Evolutionary conservation across 1,140 invertebrate genomes (phyloP).

Genomic region (Cherax destructor): DNA sequence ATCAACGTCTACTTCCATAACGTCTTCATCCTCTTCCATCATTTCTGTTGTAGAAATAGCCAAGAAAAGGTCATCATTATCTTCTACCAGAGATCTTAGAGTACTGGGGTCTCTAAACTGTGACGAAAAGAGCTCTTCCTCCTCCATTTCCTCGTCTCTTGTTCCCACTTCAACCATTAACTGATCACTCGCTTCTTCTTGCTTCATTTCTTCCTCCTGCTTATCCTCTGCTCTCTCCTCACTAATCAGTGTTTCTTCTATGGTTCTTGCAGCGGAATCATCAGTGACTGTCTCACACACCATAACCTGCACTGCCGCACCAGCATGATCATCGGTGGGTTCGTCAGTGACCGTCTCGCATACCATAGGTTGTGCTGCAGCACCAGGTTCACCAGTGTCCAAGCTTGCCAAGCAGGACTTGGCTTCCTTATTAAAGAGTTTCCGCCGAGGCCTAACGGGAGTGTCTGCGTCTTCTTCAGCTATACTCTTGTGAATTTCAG

Average conservation of each 20-base stretch:
- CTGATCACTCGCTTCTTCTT: background rate
- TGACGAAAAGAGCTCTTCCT: background rate
- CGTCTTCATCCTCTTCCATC: constrained; percentile 33
- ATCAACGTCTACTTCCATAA: constrained; percentile 31
- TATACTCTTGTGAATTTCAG: too few relatives aligned
- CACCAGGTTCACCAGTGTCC: background rate
- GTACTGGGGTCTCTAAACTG: too few relatives aligned
- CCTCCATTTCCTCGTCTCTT: constrained; percentile 14
- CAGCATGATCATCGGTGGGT: too few relatives aligned
- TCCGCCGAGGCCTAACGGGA: background rate
- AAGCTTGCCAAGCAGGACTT: background rate
- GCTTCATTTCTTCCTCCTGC: constrained; percentile 3
- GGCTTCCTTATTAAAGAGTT: background rate
- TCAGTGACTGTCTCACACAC: too few relatives aligned
- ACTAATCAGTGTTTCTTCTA: too few relatives aligned
- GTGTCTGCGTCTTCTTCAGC: too few relatives aligned
- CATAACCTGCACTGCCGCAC: background rate
- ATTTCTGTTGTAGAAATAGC: background rate
- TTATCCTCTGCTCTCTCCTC: background rate
- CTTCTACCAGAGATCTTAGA: background rate
- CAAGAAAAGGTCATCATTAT: background rate
- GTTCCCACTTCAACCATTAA: background rate
- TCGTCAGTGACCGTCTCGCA: too few relatives aligned
- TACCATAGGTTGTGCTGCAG: background rate
- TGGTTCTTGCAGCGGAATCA: too few relatives aligned